Evolutionary conservation across 1,140 invertebrate genomes (phyloP), one percentile per base, ranked within the genome.

Genomic region (Bradynema listronoti): DNA sequence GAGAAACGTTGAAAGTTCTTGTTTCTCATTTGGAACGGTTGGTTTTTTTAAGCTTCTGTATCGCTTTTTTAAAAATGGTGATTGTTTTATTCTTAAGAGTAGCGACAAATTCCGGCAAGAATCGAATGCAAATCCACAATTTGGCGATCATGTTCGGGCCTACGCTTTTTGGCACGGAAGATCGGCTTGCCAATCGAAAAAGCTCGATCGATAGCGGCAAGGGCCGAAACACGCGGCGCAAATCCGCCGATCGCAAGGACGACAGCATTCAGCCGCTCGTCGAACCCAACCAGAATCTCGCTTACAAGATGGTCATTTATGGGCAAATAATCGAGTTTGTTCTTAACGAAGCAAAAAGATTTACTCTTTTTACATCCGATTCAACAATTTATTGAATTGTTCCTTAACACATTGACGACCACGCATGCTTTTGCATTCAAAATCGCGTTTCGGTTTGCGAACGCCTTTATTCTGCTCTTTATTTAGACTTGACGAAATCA

Each of bases 141-240:
- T 76, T 93, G 69, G 88, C 90, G 16, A 93, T 93, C 49, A 88
- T 93, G 5, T 91, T 91, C 81, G 90, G 90, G 1, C 90, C 90
- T 4, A 95, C 91, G 6, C 77, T 96, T 56, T 77, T 77, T 56
- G 53, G 58, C 27, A 50, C 61, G 22, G 76, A 77, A 33, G 72
- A 74, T 32, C 58, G 56, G 22, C 47, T 51, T 19, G 42, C 34
- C 41, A 24, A 39, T 19, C 42, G 54, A 25, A 63, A 63, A 39
- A n/a, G n/a, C n/a, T n/a, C n/a, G n/a, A 32, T 32, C 22, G 52
- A 27, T 36, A 42, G 65, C 19, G 62, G 55, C 29, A 69, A 71
- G 41, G 57, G 47, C 27, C 39, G 33, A 39, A 64, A 24, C 24
- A 32, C 36, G 30, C 30, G 32, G 43, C 63, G 14, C 41, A 67